Evolutionary conservation across 2,888 invertebrate genomes (phyloP), one percentile per base, ranked within the genome.

Genomic region (Chaetogeoica ovagalla): DNA sequence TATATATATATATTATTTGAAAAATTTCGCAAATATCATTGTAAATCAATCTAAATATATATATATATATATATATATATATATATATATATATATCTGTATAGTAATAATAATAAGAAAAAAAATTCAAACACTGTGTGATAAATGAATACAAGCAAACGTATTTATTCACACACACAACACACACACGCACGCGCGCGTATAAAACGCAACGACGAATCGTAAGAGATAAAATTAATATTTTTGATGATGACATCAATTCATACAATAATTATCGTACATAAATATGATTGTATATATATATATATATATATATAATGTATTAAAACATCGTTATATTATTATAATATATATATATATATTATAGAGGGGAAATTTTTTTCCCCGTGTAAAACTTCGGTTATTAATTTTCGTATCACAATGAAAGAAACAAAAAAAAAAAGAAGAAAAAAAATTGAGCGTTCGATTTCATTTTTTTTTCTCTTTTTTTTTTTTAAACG

Each of bases 221-320:
- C 57, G 15, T 23, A 59, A 60, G 43, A 60, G 19, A 74, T 21
- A 52, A 30, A 30, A 30, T 30, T 30, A n/a, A n/a, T n/a, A 68
- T 52, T 19, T 43, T 48, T 11, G 43, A 62, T n/a, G 30, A 52
- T n/a, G 52, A 23, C 30, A 30, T 65, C 23, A 23, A 30, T 23
- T 60, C 43, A 48, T 71, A 72, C 48, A 72, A 73, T 73, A 72
- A 73, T 73, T 62, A 62, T 73, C 30, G 62, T 37, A 73, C 52
- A 52, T 48, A 52, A 52, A 30, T 73, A 73, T 37, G 48, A n/a
- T 30, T 52, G 39, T 62, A 30, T 68, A 30, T 52, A 57, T 62
- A 62, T 30, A 30, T 30, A 30, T 30, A 30, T 30, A 30, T 30
- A 30, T 30, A 30, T 63, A 23, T 39, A 60, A 30, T 19, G 60